A percentile compares a stretch with the other conserved stretches of the same genome.
These are phyloP conservation scores for Scaptomyza cyrtandrae DNA, from an alignment of 2,888 invertebrate species.

Conservation along the genomic window DNA sequence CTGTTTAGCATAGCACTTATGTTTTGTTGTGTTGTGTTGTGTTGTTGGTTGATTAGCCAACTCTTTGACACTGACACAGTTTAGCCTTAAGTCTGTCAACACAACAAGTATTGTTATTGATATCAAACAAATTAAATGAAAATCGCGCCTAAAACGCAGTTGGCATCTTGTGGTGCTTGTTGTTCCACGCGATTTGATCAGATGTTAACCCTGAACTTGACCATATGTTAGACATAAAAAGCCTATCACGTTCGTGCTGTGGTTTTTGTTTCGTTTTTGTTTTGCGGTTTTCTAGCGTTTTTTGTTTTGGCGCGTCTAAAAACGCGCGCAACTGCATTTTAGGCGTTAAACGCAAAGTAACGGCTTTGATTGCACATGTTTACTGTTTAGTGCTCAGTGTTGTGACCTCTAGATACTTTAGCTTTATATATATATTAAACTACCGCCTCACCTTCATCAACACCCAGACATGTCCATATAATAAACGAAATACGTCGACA, in stretches of 20 bases:
- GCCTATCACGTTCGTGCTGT: constrained; percentile 35
- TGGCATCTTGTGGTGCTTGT: constrained; percentile 12
- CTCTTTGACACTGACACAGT: constrained; percentile 67
- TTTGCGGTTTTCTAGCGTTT: constrained; percentile 22
- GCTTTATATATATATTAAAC: constrained; percentile 6
- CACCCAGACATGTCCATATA: constrained; percentile 38
- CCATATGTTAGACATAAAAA: constrained; percentile 46
- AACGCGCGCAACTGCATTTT: constrained; percentile 35
- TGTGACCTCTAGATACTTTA: constrained; percentile 44
- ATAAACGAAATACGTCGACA: constrained; percentile 36
- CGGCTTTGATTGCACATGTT: constrained; percentile 26
- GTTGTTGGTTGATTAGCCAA: constrained; percentile 38
- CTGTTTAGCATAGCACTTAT: constrained; percentile 71
- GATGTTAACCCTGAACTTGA: constrained; percentile 68
- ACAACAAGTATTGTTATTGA: not conserved
- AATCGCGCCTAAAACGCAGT: constrained; percentile 28
- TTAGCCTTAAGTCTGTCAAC: constrained; percentile 32
- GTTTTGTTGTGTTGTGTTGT: constrained; percentile 30
- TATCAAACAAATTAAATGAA: constrained; percentile 4
- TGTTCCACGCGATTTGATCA: constrained; percentile 23
- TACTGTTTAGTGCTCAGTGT: constrained; percentile 14
- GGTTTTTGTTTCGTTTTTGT: not conserved
- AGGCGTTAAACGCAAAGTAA: constrained; percentile 11
- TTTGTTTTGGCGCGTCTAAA: constrained; percentile 14
- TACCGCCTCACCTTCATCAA: constrained; percentile 50